phyloP scores from a whole-genome alignment of 1,140 invertebrate species.

The Drosophila micromelanica region DNA sequence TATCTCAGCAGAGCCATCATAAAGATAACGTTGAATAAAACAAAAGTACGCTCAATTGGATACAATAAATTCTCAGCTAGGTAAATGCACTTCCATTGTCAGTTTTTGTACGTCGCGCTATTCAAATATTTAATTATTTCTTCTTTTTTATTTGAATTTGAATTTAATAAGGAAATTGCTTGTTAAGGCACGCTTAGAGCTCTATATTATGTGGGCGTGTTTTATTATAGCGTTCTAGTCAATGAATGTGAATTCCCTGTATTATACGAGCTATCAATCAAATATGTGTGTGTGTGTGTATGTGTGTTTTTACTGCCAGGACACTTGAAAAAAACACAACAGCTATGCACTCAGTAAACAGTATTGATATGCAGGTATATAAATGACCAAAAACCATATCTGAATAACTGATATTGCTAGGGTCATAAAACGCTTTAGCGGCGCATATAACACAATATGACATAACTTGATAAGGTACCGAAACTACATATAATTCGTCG shows the following conservation, averaged over 20 bases:
- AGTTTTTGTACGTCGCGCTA: conserved; percentile 3
- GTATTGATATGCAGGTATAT: conserved; percentile 45
- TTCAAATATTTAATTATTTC: conserved; percentile 48
- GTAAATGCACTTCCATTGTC: conserved; percentile 30
- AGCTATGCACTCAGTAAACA: conserved; percentile 56
- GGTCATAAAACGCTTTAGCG: conserved; percentile 63
- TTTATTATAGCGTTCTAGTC: conserved; percentile 13
- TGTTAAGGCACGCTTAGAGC: conserved; percentile 56
- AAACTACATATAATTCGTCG: conserved; percentile 24
- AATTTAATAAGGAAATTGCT: conserved; percentile 80
- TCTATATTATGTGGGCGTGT: conserved; percentile 20
- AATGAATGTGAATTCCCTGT: conserved; percentile 34
- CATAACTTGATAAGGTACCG: conserved; percentile 53
- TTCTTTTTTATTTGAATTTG: conserved; percentile 40
- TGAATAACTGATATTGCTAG: conserved; percentile 47
- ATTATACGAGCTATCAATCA: conserved; percentile 56
- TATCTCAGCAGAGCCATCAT: conserved; percentile 54
- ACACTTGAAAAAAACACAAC: conserved; percentile 6
- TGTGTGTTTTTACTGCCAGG: conserved; percentile 21
- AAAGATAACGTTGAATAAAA: conserved; percentile 75
- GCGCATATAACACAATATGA: conserved; percentile 49
- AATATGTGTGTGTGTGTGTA: conserved; percentile 3
- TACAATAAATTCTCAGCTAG: conserved; percentile 61
- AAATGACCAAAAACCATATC: conserved; percentile 55
- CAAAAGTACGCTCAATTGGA: conserved; percentile 72